These are phyloP conservation scores for Dicroscelio sp. DNA, from an alignment of 2,888 invertebrate species.

Conservation along the genomic window DNA sequence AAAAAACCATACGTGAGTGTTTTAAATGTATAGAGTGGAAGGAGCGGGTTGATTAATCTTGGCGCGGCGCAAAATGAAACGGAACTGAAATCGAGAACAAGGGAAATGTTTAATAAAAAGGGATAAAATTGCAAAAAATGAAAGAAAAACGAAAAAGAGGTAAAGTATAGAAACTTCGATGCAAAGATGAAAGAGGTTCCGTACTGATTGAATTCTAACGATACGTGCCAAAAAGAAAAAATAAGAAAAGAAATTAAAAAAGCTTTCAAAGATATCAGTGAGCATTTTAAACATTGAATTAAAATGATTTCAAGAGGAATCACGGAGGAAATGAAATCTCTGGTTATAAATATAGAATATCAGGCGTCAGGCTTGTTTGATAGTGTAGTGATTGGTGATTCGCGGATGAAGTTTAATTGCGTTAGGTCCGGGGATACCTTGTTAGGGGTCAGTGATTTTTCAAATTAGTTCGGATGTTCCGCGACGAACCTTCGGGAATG, in stretches of 20 bases:
- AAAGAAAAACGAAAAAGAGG: conserved; percentile 11
- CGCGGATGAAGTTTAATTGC: conserved; percentile 62
- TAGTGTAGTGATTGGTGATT: conserved; percentile 76
- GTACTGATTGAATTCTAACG: conserved; percentile 91
- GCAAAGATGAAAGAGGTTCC: conserved; percentile 89
- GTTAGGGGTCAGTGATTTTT: conserved; percentile 72
- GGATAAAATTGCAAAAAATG: conserved; percentile 52
- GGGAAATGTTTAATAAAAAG: conserved; percentile 62
- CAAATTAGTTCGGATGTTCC: conserved; percentile 51
- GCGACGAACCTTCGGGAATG: background rate
- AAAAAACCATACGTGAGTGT: conserved; percentile 89
- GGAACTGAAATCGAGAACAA: conserved; percentile 58
- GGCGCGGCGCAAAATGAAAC: conserved; percentile 37
- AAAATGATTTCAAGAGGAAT: conserved; percentile 2
- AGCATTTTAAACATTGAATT: background rate
- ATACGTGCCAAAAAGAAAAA: conserved; percentile 90
- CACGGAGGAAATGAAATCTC: conserved; percentile 51
- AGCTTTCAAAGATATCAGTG: background rate
- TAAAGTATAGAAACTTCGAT: conserved; percentile 62
- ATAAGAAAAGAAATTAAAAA: background rate
- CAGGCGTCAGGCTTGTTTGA: conserved; percentile 74
- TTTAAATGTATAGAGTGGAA: conserved; percentile 87
- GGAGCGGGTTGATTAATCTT: conserved; percentile 78
- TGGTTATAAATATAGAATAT: conserved; percentile 68
- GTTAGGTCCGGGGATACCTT: conserved; percentile 62